Evolutionary conservation across 2,888 invertebrate species (phyloP).

Genomic region (Formica aserva): DNA sequence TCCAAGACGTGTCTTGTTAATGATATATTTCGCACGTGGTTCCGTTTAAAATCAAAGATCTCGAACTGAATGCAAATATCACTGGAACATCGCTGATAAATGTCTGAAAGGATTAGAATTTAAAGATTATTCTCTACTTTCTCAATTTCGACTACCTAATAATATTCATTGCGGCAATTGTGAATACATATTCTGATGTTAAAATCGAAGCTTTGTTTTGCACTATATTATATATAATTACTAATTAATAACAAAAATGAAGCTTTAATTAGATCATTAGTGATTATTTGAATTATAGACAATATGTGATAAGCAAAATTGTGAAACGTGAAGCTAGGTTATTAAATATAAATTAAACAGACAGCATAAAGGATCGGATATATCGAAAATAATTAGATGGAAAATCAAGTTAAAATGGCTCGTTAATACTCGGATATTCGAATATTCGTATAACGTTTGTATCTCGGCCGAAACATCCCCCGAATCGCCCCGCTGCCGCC

Average conservation of each 20-base stretch:
- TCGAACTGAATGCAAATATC: not conserved
- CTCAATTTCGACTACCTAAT: not conserved
- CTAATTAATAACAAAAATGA: constrained; percentile 45
- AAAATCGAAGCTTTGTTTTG: constrained; percentile 22
- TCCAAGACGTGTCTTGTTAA: not conserved
- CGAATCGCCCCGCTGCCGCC: not conserved
- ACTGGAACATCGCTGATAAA: not conserved
- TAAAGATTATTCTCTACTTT: not conserved
- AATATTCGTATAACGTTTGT: constrained; percentile 6
- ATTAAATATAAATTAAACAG: constrained; percentile 45
- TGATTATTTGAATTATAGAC: constrained; percentile 35
- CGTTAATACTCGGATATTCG: constrained; percentile 29
- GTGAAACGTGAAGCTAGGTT: not conserved
- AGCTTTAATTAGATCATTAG: constrained; percentile 47
- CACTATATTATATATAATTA: constrained; percentile 1
- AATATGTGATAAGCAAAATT: constrained; percentile 18
- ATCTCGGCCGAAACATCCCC: constrained; percentile 47
- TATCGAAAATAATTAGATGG: constrained; percentile 44
- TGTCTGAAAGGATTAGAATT: not conserved
- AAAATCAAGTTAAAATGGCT: constrained; percentile 37
- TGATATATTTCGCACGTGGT: not conserved
- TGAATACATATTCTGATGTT: not conserved
- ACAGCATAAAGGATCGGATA: constrained; percentile 36
- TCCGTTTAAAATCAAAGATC: not conserved
- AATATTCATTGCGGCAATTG: not conserved